Evolutionary conservation across 2,888 invertebrate genomes (phyloP).

Genomic region (Philhelius pedissequus): DNA sequence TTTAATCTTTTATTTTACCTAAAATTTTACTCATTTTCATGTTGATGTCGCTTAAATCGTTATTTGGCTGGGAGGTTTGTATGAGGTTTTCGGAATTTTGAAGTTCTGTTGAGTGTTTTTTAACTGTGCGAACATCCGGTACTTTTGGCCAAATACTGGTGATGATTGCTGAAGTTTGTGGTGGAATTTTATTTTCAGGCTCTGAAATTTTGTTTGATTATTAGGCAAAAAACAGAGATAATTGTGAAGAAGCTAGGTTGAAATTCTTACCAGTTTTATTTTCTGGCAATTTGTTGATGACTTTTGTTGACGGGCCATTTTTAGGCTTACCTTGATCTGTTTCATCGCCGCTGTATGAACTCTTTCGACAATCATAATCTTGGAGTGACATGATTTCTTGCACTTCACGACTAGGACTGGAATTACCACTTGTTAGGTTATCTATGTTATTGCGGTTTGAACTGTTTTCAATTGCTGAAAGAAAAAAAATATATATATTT

Average conservation of each 20-base stretch:
- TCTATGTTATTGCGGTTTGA: constrained; percentile 69
- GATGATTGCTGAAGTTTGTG: constrained; percentile 14
- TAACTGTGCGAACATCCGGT: constrained; percentile 73
- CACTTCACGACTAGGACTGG: constrained; percentile 94
- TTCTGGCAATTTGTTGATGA: constrained; percentile 41
- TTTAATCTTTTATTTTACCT: constrained; percentile 72
- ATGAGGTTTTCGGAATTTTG: constrained; percentile 77
- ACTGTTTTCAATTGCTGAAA: constrained; percentile 53
- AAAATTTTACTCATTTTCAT: constrained; percentile 76
- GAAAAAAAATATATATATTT: not conserved
- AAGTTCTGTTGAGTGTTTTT: constrained; percentile 75
- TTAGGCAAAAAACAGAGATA: not conserved
- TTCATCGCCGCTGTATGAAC: constrained; percentile 72
- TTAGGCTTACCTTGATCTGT: constrained; percentile 59
- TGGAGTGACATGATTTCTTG: constrained; percentile 90
- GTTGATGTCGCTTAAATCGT: constrained; percentile 72
- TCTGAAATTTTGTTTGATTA: constrained; percentile 21
- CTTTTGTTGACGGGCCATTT: constrained; percentile 44
- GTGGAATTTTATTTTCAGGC: constrained; percentile 56
- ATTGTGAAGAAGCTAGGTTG: not conserved
- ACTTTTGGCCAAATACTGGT: constrained; percentile 73
- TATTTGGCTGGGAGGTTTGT: constrained; percentile 72
- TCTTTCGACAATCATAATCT: constrained; percentile 75
- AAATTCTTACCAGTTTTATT: constrained; percentile 31
- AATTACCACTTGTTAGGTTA: constrained; percentile 86